phyloP scores from a whole-genome alignment of 1,140 invertebrate genomes.

The Drosophila rufa region DNA sequence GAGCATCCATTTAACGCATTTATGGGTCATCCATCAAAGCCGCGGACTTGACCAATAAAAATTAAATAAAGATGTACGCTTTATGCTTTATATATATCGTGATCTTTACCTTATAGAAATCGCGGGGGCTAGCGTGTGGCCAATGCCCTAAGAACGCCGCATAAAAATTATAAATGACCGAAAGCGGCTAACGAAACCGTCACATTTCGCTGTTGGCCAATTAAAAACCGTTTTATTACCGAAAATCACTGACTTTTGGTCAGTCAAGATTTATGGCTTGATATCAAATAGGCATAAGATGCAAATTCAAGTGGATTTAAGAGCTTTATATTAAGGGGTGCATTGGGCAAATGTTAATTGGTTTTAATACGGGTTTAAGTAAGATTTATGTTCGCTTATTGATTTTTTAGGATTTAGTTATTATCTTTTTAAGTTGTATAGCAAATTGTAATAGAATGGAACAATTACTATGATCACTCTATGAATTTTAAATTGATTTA shows the following conservation, averaged over 20 bases:
- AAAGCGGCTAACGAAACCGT: constrained; percentile 32
- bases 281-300: constrained; percentile 17
- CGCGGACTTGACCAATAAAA: constrained; percentile 10
- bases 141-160: constrained; percentile 50
- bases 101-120: constrained; percentile 24
- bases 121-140: constrained; percentile 65
- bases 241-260: constrained; percentile 22
- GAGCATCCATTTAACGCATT: constrained; percentile 33
- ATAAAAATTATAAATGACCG: constrained; percentile 29
- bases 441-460: too few relatives aligned
- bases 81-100: constrained; percentile 1
- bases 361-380: neutral
- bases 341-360: neutral
- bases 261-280: constrained; percentile 25
- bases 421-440: too few relatives aligned
- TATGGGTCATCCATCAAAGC: constrained; percentile 38
- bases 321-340: constrained; percentile 10
- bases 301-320: constrained; percentile 23
- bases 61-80: constrained; percentile 21
- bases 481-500: too few relatives aligned
- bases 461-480: too few relatives aligned
- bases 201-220: constrained; percentile 22
- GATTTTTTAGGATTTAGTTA: neutral
- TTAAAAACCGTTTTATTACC: constrained; percentile 51
- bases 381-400: neutral